Evolutionary conservation across 2,113 vertebrate genomes (phyloP), one percentile per base, ranked within the genome.

Genomic region (Pachycephala philippinensis): DNA sequence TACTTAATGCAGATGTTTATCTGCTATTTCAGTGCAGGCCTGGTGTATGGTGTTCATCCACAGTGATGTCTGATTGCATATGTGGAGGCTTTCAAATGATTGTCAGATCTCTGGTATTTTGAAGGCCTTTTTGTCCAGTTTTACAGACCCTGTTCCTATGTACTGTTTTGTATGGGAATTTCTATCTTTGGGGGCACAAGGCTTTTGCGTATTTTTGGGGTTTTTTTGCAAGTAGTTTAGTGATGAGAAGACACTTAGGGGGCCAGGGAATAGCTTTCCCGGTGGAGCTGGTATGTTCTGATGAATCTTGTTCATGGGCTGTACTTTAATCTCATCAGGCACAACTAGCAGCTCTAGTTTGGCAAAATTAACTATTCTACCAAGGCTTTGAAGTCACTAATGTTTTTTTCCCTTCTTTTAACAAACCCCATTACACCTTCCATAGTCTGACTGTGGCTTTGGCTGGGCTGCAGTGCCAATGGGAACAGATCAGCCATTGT

Each of bases 151-250:
- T 39, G 14, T 69, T 78, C 6, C 9, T 45, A 4, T 42, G 35
- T 71, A 21, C 2, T 66, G 20, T 66, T 87, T 64, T 68, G 11
- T 13, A 19, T 3, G 15, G 11, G 27, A 14, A 28, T 64, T 85
- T 93, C 52, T 60, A 0, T 60, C 40, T 69, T 52, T 52, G 11
- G 5, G 16, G 7, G 2, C 1, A 3, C 63, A 64, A 52, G 33
- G 24, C 28, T 87, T 89, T 59, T 47, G 31, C 1, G 0, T 74
- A 26, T 33, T 88, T 57, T 49, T 2, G 1, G 17, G 1, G 0
- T 3, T 31, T 61, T 75, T 87, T 82, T 91, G 17, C 30, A 42
- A 59, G 47, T 24, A 39, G 11, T 10, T 71, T 68, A 37, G 30
- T 78, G 82, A 50, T 63, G 50, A 72, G 57, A 61, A 76, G 28